phyloP scores from a whole-genome alignment of 2,113 vertebrate genomes.

The Sterrhoptilus dennistouni region DNA sequence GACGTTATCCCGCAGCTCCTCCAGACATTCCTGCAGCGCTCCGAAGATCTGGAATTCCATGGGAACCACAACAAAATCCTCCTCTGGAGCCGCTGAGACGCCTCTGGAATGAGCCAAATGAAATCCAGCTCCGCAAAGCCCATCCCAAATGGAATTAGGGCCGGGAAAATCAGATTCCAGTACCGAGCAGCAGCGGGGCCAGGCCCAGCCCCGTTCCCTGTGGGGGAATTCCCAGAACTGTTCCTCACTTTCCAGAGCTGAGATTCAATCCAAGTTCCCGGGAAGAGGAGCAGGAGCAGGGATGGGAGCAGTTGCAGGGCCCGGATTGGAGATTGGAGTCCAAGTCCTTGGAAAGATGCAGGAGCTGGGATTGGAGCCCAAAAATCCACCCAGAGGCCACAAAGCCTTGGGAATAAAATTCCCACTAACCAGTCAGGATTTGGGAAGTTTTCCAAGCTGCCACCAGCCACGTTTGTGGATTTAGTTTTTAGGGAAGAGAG shows the following conservation, averaged over 20 bases:
- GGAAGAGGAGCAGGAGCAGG: neutral
- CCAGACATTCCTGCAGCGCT: neutral
- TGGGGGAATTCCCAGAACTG: neutral
- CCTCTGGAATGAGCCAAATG: conserved; percentile 19
- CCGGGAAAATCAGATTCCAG: conserved; percentile 7
- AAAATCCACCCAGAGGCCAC: neutral
- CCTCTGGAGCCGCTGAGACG: neutral
- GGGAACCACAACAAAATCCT: neutral
- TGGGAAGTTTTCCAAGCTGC: neutral
- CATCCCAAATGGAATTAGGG: conserved; percentile 39
- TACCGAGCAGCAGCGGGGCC: neutral
- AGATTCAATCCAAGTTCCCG: neutral
- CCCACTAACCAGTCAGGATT: rapidly evolving
- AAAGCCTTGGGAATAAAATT: neutral
- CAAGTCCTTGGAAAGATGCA: neutral
- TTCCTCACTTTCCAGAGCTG: neutral
- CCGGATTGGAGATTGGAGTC: rapidly evolving
- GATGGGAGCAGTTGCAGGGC: neutral
- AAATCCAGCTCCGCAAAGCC: conserved; percentile 6
- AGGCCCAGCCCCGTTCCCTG: neutral
- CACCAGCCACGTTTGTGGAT: rapidly evolving
- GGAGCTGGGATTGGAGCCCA: neutral
- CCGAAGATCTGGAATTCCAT: neutral
- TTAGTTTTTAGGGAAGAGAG: neutral
- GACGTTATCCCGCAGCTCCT: neutral